A percentile compares a stretch with the other conserved stretches of the same genome.
phyloP scores from a whole-genome alignment of 2,888 invertebrate species.

The Tinea pellionella region DNA sequence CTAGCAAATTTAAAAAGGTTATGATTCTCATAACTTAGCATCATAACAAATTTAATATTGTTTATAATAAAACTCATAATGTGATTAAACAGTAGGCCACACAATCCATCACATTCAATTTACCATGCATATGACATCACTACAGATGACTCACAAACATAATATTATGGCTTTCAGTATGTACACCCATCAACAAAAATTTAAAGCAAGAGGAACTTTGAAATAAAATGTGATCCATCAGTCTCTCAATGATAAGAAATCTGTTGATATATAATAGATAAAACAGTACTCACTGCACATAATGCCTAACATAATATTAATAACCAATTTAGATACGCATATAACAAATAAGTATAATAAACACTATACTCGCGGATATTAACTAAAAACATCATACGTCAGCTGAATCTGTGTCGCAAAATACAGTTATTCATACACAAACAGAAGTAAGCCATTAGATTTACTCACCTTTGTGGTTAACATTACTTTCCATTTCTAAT shows the following conservation, averaged over 20 bases:
- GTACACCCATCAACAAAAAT: not conserved
- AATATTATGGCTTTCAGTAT: not conserved
- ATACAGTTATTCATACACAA: constrained; percentile 63
- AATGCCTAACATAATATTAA: not conserved
- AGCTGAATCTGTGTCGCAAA: constrained; percentile 42
- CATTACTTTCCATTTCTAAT: constrained; percentile 58
- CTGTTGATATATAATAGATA: not conserved
- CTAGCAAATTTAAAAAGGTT: no score
- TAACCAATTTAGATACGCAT: not conserved
- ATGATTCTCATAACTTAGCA: not conserved
- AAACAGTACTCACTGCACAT: not conserved
- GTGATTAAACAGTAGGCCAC: constrained; percentile 1
- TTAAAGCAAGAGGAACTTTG: not conserved
- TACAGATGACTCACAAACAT: constrained; percentile 46
- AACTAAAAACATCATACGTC: constrained; percentile 21
- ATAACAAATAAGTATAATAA: not conserved
- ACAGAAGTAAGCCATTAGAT: constrained; percentile 38
- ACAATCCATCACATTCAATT: constrained; percentile 20
- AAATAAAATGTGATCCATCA: not conserved
- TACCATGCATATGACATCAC: constrained; percentile 54
- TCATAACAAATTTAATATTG: not conserved
- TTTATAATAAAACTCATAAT: not conserved
- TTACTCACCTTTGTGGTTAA: constrained; percentile 59
- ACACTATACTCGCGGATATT: not conserved
- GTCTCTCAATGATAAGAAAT: not conserved